These are phyloP conservation scores for Clarias pachynema DNA, from an alignment of 2,797 vertebrate species.

Conservation along the genomic window DNA sequence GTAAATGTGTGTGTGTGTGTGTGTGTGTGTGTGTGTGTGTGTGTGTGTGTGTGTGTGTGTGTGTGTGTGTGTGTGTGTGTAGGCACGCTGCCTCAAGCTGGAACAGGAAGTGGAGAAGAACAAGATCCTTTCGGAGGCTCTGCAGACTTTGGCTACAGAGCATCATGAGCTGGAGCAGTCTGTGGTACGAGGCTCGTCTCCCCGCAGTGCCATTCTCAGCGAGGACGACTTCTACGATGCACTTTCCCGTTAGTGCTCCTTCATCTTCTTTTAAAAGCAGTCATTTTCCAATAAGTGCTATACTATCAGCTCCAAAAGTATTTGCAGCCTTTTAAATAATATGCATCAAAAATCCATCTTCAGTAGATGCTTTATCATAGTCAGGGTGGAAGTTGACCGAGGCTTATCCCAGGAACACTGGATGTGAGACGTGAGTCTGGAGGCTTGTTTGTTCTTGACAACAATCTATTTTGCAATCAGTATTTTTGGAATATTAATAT, in stretches of 20 bases:
- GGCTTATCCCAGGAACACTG: neutral
- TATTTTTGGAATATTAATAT: neutral
- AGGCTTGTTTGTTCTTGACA: neutral
- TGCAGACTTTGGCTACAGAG: constrained; percentile 92
- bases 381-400: neutral
- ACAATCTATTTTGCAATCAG: neutral
- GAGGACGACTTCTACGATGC: constrained; percentile 97
- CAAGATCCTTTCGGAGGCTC: constrained; percentile 93
- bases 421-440: neutral
- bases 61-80: constrained; percentile 39
- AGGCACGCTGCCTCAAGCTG: constrained; percentile 93
- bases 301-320: neutral
- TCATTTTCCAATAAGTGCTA: neutral
- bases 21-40: no score
- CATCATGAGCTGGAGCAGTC: constrained; percentile 96
- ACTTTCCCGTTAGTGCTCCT: constrained; percentile 83
- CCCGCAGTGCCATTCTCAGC: constrained; percentile 80
- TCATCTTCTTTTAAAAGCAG: neutral
- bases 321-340: neutral
- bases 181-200: constrained; percentile 85
- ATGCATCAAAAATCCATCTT: neutral
- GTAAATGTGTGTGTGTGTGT: neutral
- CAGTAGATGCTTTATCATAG: neutral
- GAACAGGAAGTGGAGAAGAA: constrained; percentile 95
- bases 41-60: no score